phyloP scores from a whole-genome alignment of 2,797 vertebrate genomes.

The Esox lucius region DNA sequence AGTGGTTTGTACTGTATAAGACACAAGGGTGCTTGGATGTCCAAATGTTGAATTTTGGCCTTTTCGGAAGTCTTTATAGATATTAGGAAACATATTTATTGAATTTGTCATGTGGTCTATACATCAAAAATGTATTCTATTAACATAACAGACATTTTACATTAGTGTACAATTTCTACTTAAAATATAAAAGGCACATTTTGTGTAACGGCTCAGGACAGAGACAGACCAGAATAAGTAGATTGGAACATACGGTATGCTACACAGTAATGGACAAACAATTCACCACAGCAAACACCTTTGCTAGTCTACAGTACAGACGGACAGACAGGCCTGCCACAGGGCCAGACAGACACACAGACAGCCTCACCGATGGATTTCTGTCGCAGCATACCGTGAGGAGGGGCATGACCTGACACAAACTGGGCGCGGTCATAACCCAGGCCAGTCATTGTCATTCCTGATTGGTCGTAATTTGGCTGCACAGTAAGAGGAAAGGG shows the following conservation, averaged over 20 bases:
- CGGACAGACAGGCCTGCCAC: slow-evolving; percentile 39
- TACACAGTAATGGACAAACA: slow-evolving; percentile 45
- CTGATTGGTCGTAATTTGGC: slow-evolving; percentile 83
- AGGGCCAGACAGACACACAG: slow-evolving; percentile 45
- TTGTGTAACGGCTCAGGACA: background rate
- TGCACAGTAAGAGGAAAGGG: slow-evolving; percentile 52
- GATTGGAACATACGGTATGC: slow-evolving; percentile 38
- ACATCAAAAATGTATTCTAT: too few relatives aligned
- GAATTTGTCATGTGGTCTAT: too few relatives aligned
- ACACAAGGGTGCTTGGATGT: too few relatives aligned
- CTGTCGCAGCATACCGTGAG: slow-evolving; percentile 89
- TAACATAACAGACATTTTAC: too few relatives aligned
- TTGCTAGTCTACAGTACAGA: slow-evolving; percentile 14
- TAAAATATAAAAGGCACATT: too few relatives aligned
- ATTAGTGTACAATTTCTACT: too few relatives aligned
- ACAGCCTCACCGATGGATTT: slow-evolving; percentile 90
- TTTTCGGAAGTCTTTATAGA: too few relatives aligned
- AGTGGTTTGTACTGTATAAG: too few relatives aligned
- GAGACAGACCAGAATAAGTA: slow-evolving; percentile 25
- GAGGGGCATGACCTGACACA: slow-evolving; percentile 79
- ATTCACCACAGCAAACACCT: background rate
- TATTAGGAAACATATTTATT: too few relatives aligned
- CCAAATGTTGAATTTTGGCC: too few relatives aligned
- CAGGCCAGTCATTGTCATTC: slow-evolving; percentile 77
- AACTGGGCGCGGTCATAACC: slow-evolving; percentile 86